Percentiles rank a stretch among this genome's conserved stretches.
Evolutionary conservation across 1,140 invertebrate genomes (phyloP).

Genomic region (Neotoxoptera formosana): DNA sequence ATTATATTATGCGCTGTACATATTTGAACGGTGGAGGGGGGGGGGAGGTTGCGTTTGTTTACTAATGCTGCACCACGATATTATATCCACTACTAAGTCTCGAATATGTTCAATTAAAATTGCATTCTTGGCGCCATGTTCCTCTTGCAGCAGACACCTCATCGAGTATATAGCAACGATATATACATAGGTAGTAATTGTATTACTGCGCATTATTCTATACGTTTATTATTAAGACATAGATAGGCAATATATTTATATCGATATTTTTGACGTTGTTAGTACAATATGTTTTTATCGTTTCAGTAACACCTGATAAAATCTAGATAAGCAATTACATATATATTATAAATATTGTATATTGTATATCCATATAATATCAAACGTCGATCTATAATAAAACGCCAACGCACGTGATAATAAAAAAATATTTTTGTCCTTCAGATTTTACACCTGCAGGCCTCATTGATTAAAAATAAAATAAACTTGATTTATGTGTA

Average conservation of each 20-base stretch:
- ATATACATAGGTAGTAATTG: background rate
- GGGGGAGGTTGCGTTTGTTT: background rate
- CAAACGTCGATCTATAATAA: background rate
- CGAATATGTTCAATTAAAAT: constrained; percentile 28
- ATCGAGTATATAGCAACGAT: background rate
- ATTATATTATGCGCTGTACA: background rate
- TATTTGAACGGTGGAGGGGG: background rate
- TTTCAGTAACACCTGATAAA: background rate
- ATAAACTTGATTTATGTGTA: background rate
- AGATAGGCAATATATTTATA: background rate
- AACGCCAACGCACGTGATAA: background rate
- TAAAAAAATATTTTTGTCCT: background rate
- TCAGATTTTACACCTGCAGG: background rate
- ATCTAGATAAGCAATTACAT: background rate
- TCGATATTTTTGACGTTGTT: background rate
- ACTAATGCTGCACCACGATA: background rate
- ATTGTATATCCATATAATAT: background rate
- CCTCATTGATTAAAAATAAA: background rate
- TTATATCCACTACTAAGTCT: background rate
- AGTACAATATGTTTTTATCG: background rate
- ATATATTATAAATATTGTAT: background rate
- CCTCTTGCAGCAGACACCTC: background rate
- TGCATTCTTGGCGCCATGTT: constrained; percentile 37
- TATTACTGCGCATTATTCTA: background rate
- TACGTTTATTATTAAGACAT: background rate